Conservation (phyloP, 2,888 invertebrate genomes). For the Ctena decussata region DNA sequence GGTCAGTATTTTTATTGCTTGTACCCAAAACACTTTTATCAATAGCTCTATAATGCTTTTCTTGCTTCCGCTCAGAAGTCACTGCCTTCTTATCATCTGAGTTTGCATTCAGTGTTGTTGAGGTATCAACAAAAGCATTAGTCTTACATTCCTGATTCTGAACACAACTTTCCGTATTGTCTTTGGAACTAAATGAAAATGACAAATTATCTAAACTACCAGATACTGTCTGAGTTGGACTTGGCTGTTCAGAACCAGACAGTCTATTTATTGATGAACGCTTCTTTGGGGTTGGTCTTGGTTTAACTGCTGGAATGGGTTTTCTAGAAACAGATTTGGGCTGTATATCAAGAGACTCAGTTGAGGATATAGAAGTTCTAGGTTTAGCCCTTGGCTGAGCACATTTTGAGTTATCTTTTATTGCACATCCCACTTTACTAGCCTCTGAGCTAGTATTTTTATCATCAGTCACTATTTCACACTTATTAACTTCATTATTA, state of each 20-base stretch:
- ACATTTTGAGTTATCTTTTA: background rate
- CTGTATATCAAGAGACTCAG: background rate
- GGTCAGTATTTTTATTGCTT: constrained; percentile 7
- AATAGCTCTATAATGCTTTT: constrained; percentile 56
- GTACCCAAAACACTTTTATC: constrained; percentile 39
- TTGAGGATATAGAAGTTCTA: background rate
- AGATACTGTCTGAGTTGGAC: background rate
- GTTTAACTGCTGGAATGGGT: constrained; percentile 44
- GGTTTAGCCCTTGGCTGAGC: background rate
- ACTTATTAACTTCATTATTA: constrained; percentile 10
- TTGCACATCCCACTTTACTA: background rate
- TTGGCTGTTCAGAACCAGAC: constrained; percentile 53
- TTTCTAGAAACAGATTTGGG: constrained; percentile 54
- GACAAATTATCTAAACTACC: constrained; percentile 38
- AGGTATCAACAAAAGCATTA: background rate
- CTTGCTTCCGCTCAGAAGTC: constrained; percentile 26
- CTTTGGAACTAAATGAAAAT: constrained; percentile 5
- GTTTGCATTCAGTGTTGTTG: background rate
- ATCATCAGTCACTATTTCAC: background rate
- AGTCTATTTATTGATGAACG: constrained; percentile 52
- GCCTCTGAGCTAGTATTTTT: background rate
- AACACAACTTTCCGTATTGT: background rate
- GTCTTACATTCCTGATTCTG: constrained; percentile 31
- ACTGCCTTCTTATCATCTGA: background rate
- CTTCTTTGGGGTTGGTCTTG: constrained; percentile 64